phyloP scores from a whole-genome alignment of 2,113 vertebrate genomes.

The Kryptolebias marmoratus region DNA sequence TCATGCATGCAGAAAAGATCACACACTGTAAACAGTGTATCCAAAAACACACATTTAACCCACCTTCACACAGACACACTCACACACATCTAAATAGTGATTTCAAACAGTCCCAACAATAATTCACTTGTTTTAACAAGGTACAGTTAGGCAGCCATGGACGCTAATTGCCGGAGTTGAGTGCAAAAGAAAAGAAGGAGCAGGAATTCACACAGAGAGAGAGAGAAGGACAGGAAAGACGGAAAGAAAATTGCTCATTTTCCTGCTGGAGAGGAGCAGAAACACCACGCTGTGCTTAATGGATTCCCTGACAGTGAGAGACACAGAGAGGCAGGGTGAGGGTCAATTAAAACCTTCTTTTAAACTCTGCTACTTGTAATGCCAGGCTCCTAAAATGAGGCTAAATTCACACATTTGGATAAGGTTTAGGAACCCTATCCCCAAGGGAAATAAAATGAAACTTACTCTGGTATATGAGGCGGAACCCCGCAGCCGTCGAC shows the following conservation, averaged over 20 bases:
- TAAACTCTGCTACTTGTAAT: constrained; percentile 55
- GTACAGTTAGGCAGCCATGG: constrained; percentile 30
- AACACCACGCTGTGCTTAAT: constrained; percentile 63
- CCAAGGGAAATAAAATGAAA: constrained; percentile 55
- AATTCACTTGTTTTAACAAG: constrained; percentile 66
- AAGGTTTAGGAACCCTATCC: constrained; percentile 39
- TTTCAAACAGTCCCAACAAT: constrained; percentile 50
- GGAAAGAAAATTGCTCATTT: constrained; percentile 31
- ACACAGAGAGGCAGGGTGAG: constrained; percentile 48
- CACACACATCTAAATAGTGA: constrained; percentile 10
- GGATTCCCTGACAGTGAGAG: constrained; percentile 58
- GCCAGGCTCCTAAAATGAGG: constrained; percentile 43
- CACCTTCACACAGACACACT: background rate
- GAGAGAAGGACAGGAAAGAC: constrained; percentile 4
- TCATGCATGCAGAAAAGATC: background rate
- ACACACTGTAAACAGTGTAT: background rate
- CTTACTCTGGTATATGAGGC: constrained; percentile 94
- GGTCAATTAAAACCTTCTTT: constrained; percentile 70
- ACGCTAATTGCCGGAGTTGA: constrained; percentile 44
- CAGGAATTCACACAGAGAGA: constrained; percentile 28
- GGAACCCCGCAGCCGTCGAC: constrained; percentile 90
- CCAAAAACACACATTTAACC: constrained; percentile 4
- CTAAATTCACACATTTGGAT: constrained; percentile 59
- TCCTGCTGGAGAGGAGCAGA: constrained; percentile 38
- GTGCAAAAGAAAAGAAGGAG: constrained; percentile 27